A percentile compares a stretch with the other conserved stretches of the same genome.
phyloP scores from a whole-genome alignment of 1,140 invertebrate species.

The Zaprionus ghesquierei region DNA sequence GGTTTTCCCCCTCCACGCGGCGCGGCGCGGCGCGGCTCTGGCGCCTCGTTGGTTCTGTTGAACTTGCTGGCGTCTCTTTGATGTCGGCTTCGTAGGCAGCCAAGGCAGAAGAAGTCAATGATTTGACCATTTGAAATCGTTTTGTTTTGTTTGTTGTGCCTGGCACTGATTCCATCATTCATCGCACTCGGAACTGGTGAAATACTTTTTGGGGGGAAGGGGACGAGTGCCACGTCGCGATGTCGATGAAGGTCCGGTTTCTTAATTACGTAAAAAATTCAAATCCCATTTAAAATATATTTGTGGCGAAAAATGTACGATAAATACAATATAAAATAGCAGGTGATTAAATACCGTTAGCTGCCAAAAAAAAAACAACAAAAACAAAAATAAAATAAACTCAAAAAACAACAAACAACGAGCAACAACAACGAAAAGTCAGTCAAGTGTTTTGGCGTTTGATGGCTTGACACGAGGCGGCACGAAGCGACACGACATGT shows the following conservation, averaged over 20 bases:
- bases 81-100: not conserved
- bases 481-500: not conserved
- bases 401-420: slow-evolving; percentile 13
- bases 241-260: slow-evolving; percentile 58
- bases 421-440: slow-evolving; percentile 48
- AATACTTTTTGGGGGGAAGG: slow-evolving; percentile 19
- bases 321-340: slow-evolving; percentile 19
- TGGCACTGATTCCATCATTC: slow-evolving; percentile 59
- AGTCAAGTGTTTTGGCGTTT: slow-evolving; percentile 50
- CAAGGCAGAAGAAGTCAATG: not conserved
- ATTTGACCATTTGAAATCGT: slow-evolving; percentile 2
- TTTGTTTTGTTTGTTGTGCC: slow-evolving; percentile 29
- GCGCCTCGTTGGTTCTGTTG: slow-evolving; percentile 4
- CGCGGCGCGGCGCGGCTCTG: too few species aligned
- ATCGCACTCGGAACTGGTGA: slow-evolving; percentile 31
- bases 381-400: slow-evolving; percentile 32
- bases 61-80: slow-evolving; percentile 28
- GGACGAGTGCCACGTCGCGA: not conserved
- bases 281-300: slow-evolving; percentile 62
- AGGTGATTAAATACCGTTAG: slow-evolving; percentile 36
- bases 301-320: slow-evolving; percentile 35
- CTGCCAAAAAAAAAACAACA: not conserved
- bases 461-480: not conserved
- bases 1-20: slow-evolving; percentile 19
- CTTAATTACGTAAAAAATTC: slow-evolving; percentile 66